These are phyloP conservation scores for Antechinus flavipes DNA, from an alignment of 2,113 vertebrate species.

Conservation along the genomic window DNA sequence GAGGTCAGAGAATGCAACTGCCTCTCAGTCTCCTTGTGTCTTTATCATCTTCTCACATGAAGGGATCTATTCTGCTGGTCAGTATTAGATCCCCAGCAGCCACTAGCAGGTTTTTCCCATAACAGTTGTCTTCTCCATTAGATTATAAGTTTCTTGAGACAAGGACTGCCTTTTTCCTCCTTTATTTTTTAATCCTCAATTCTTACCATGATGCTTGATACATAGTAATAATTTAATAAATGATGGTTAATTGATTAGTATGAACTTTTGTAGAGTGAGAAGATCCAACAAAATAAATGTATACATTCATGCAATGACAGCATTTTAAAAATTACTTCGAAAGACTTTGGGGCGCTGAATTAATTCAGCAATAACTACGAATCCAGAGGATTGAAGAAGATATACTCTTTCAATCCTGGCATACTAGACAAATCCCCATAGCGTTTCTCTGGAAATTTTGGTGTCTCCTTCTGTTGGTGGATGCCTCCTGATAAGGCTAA, in stretches of 20 bases:
- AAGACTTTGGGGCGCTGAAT: background rate
- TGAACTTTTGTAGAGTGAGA: background rate
- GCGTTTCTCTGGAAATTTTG: background rate
- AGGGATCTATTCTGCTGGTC: too few relatives aligned
- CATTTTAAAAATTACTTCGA: background rate
- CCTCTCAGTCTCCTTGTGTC: too few relatives aligned
- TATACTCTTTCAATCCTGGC: background rate
- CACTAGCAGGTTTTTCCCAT: too few relatives aligned
- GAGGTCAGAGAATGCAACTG: too few relatives aligned
- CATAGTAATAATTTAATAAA: background rate
- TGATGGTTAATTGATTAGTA: background rate
- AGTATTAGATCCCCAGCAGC: too few relatives aligned
- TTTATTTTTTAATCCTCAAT: too few relatives aligned
- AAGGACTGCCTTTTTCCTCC: background rate
- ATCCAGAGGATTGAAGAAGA: background rate
- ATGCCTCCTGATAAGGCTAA: background rate
- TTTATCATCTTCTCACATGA: too few relatives aligned
- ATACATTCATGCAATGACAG: background rate
- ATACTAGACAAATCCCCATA: background rate
- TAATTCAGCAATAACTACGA: background rate
- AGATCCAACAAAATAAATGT: background rate
- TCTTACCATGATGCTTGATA: too few relatives aligned
- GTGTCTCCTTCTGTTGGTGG: background rate
- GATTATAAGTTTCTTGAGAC: background rate
- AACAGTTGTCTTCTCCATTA: background rate